Conservation (phyloP, 2,113 vertebrate genomes). For the Micronycteris hirsuta region DNA sequence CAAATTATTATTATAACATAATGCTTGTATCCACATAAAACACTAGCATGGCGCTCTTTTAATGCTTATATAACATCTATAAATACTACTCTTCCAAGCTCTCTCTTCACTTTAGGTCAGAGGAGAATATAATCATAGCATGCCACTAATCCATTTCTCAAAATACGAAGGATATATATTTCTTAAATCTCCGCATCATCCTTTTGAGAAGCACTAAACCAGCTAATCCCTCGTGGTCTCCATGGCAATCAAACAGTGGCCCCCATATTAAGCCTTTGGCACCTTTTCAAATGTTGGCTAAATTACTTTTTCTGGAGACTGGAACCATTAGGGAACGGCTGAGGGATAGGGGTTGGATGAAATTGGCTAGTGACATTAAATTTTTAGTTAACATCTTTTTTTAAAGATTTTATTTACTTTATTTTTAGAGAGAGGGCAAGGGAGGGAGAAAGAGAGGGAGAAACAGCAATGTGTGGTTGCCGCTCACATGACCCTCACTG, state of each 20-base stretch:
- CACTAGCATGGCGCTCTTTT: not conserved
- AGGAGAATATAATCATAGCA: conserved; percentile 32
- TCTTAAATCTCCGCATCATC: conserved; percentile 31
- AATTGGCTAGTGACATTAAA: conserved; percentile 52
- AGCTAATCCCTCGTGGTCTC: conserved; percentile 47
- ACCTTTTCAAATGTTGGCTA: conserved; percentile 42
- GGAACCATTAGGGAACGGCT: conserved; percentile 26
- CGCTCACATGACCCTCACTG: too few relatives aligned
- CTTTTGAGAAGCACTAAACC: conserved; percentile 38
- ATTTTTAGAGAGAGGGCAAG: too few relatives aligned
- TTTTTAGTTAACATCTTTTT: conserved; percentile 65
- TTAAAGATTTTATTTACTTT: too few relatives aligned
- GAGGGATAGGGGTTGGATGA: not conserved
- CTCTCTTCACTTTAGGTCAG: conserved; percentile 22
- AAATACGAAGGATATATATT: conserved; percentile 13
- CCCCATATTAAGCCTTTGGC: conserved; percentile 47
- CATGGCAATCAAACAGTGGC: conserved; percentile 16
- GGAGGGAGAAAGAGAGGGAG: too few relatives aligned
- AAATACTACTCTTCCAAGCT: not conserved
- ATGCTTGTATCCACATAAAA: conserved; percentile 29
- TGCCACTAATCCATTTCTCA: conserved; percentile 32
- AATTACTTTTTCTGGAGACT: conserved; percentile 53
- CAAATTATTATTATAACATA: conserved; percentile 42
- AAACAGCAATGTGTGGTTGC: too few relatives aligned
- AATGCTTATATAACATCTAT: not conserved